phyloP scores from a whole-genome alignment of 2,113 vertebrate species.

The Lasiurus borealis region DNA sequence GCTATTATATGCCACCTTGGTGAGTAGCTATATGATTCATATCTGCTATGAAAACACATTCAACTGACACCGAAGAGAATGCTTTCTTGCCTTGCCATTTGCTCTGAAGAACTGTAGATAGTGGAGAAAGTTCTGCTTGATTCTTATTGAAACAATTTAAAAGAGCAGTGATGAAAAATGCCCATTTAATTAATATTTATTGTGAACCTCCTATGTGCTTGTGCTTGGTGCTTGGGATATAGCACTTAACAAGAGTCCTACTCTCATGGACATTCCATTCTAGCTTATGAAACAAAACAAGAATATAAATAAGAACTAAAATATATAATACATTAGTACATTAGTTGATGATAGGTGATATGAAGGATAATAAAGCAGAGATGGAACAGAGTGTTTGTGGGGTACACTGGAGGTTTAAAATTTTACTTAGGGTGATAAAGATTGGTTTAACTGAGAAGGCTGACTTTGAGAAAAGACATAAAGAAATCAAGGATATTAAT shows the following conservation, averaged over 20 bases:
- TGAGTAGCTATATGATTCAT: not conserved
- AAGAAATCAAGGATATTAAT: not conserved
- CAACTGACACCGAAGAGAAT: not conserved
- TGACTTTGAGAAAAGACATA: not conserved
- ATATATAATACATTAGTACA: not conserved
- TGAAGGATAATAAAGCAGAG: not conserved
- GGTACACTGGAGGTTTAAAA: not conserved
- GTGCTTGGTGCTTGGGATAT: not conserved
- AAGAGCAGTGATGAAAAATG: not conserved
- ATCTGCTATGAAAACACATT: not conserved
- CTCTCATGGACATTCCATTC: not conserved
- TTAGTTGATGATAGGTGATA: not conserved
- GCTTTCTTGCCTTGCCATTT: slow-evolving; percentile 27
- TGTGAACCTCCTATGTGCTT: not conserved
- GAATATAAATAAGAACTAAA: slow-evolving; percentile 30
- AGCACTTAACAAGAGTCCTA: not conserved
- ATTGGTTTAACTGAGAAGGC: not conserved
- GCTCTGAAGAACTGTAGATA: not conserved
- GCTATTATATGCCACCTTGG: not conserved
- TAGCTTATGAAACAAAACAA: not conserved
- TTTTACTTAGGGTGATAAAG: not conserved
- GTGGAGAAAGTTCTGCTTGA: not conserved
- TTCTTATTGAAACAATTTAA: not conserved
- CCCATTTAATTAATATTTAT: not conserved
- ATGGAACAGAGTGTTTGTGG: not conserved